Evolutionary conservation across 2,888 invertebrate species (phyloP), one percentile per base, ranked within the genome.

Genomic region (Empis livida): DNA sequence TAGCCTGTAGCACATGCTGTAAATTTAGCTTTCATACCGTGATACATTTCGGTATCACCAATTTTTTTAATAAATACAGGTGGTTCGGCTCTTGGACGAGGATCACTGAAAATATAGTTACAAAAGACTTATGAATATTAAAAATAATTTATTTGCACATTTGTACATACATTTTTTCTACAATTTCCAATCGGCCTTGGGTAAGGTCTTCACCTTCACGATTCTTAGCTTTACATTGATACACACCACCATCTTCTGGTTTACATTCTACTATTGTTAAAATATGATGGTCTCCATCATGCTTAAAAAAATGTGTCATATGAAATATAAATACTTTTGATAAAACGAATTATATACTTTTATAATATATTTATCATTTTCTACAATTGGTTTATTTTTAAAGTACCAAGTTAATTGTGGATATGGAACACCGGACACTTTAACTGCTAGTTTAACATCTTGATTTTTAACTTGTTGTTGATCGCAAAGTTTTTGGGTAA

Each of bases 331-430:
- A 6, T 27, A 27, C 10, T 1, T 32, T 17, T 16, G 5, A 30
- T 11, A 16, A 37, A 16, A 14, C 16, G 3, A 27, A 30, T 38
- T 37, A 30, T 8, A 44, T 53, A 57, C 60, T 60, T 74, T 75
- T 42, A 90, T 73, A 52, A 77, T 77, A 64, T 84, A 89, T 63
- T 88, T 90, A 44, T 81, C 79, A 3, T 76, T 71, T 52, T 80
- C 77, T 1, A 70, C 67, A 15, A 95, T 75, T 0, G 80, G 81
- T 48, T 78, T 73, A 9, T 86, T 89, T 67, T 92, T 80, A 69
- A 84, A 86, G 70, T 79, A 86, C 95, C 95, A 96, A 1, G 78
- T 72, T 16, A 95, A 76, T 10, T 89, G 87, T 0, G 95, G 94
- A 41, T 77, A 73, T 0, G 92, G 92, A 5, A 89, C 76, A 10